These are phyloP conservation scores for Onchidella celtica DNA, from an alignment of 2,888 invertebrate genomes.

Conservation along the genomic window DNA sequence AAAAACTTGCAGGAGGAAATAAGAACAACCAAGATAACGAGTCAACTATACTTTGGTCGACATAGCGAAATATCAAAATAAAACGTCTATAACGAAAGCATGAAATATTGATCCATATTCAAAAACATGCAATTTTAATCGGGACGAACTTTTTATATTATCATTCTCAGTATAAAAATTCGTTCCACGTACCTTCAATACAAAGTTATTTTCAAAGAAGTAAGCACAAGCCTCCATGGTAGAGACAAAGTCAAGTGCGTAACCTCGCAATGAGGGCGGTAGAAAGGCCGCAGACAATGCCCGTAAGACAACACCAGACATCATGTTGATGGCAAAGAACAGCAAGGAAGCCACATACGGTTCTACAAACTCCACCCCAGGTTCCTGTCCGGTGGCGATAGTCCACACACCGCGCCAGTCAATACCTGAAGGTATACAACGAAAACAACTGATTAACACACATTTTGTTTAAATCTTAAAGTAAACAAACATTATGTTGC, in stretches of 20 bases:
- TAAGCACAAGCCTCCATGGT: constrained; percentile 75
- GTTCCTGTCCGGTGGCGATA: constrained; percentile 51
- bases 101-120: too few species aligned
- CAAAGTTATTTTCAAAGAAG: constrained; percentile 75
- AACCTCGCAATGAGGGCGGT: constrained; percentile 57
- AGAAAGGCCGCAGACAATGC: constrained; percentile 57
- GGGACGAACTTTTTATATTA: too few species aligned
- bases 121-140: too few species aligned
- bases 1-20: too few species aligned
- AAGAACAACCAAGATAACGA: too few species aligned
- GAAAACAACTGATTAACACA: not conserved
- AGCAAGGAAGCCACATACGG: constrained; percentile 68
- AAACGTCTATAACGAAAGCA: too few species aligned
- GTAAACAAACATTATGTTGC: not conserved
- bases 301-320: constrained; percentile 62
- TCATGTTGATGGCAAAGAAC: constrained; percentile 67
- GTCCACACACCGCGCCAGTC: constrained; percentile 58
- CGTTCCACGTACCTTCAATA: constrained; percentile 62
- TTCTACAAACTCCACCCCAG: constrained; percentile 63
- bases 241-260: constrained; percentile 67
- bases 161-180: not conserved
- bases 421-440: too few species aligned
- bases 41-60: too few species aligned
- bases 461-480: too few species aligned
- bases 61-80: too few species aligned